Base-by-base conservation (phyloP, 2,113 vertebrate genomes). In the Caranx melampygus region DNA sequence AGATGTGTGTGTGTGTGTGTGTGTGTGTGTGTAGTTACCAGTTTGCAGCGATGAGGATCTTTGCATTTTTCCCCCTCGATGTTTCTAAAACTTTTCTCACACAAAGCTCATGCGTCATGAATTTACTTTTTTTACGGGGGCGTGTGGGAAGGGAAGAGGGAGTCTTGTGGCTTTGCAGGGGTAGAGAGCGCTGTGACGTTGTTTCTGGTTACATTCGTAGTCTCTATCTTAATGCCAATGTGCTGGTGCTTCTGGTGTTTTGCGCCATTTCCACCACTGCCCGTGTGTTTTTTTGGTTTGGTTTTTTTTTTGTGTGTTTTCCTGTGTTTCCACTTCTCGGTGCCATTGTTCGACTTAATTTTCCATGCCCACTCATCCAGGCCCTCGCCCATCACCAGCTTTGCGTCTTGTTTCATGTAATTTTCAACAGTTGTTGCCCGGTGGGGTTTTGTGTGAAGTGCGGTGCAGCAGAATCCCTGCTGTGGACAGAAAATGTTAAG, bases 41-140 rank as follows among this genome's bases (percentile, higher is more conserved):
- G 65, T 78, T 76, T 83, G 66, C 65, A 83, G 55, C 6, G 8
- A 54, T 85, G 58, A 20, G 47, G 82, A 75, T 9, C 37, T 72
- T 75, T 83, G 18, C 37, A n/a, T 68, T 61, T 79, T 26, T 57
- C 26, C 3, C 6, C 2, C 31, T 59, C 34, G 15, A 37, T 76
- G 72, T 86, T 75, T 72, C 52, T 58, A 21, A 91, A 93, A 93
- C 79, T 92, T 93, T 91, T 87, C 68, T 88, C 40, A 51, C 83
- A 84, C 85, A 85, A 88, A 90, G 85, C 75, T 89, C 66, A 57
- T 81, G 85, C 71, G 69, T 89, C 89, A 88, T 81, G 63, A 73
- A 82, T 84, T 54, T 55, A 79, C 69, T 87, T 89, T 87, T 37
- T 42, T 42, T 42, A 42, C 40, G 40, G 66, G 77, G 84, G 84